Conservation (phyloP, 2,113 vertebrate genomes). For the Paramormyrops kingsleyae region DNA sequence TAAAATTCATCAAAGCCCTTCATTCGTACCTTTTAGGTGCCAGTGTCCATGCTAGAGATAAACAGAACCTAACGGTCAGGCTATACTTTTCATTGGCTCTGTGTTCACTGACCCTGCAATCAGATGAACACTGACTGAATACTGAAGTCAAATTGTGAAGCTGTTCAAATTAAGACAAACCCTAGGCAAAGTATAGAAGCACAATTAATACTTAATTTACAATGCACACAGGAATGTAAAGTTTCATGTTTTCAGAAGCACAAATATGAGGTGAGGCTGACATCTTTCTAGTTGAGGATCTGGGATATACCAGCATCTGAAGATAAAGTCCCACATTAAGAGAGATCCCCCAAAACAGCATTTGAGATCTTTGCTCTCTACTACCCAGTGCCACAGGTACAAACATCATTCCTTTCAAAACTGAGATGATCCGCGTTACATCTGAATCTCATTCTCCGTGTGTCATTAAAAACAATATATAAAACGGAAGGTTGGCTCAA, state of each 20-base stretch:
- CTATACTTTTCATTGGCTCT: neutral
- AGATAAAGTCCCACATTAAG: neutral
- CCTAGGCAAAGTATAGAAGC: neutral
- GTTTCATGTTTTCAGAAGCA: neutral
- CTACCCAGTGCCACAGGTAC: neutral
- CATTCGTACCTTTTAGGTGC: neutral
- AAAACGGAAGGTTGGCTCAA: neutral
- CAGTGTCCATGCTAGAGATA: neutral
- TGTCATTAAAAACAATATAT: neutral
- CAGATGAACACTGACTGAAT: neutral
- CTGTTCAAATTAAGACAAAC: neutral
- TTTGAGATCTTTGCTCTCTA: neutral
- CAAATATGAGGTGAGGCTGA: neutral
- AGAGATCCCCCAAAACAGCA: neutral
- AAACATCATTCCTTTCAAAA: neutral
- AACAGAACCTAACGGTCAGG: neutral
- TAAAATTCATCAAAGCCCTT: neutral
- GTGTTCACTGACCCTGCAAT: neutral
- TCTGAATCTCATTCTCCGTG: neutral
- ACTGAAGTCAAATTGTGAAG: neutral
- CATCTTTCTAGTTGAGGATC: neutral
- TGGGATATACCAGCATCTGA: neutral
- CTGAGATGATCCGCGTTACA: neutral
- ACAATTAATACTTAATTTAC: neutral
- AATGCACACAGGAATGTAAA: neutral